These are phyloP conservation scores for Mystacides longicornis DNA, from an alignment of 2,888 invertebrate species.

Conservation along the genomic window DNA sequence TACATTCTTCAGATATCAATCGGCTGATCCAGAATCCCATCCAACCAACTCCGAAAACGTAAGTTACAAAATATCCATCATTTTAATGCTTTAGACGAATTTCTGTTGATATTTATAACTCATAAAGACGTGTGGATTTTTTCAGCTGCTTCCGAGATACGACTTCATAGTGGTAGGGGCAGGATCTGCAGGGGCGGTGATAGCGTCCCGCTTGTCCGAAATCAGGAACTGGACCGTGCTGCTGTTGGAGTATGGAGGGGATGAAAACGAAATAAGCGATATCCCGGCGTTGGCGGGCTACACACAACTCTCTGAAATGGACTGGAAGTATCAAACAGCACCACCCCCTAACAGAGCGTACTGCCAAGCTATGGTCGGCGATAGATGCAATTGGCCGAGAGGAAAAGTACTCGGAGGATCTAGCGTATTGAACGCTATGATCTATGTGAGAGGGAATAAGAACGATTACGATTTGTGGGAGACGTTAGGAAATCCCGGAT, in stretches of 20 bases:
- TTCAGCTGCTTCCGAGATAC: constrained; percentile 67
- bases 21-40: constrained; percentile 75
- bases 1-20: constrained; percentile 72
- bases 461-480: constrained; percentile 87
- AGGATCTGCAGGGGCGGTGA: constrained; percentile 84
- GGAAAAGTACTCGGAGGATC: constrained; percentile 87
- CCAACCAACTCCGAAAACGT: constrained; percentile 65
- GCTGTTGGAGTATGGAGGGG: constrained; percentile 78
- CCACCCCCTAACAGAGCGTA: constrained; percentile 70
- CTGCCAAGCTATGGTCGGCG: constrained; percentile 80
- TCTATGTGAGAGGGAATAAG: constrained; percentile 82
- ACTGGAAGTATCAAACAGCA: constrained; percentile 89
- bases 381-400: constrained; percentile 85
- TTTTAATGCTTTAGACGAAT: not conserved
- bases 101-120: not conserved
- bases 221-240: constrained; percentile 75
- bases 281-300: constrained; percentile 80
- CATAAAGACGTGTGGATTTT: not conserved
- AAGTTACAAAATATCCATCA: constrained; percentile 33
- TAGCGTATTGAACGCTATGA: constrained; percentile 85
- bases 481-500: constrained; percentile 72
- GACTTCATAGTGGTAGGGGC: constrained; percentile 84
- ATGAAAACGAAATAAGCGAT: constrained; percentile 84
- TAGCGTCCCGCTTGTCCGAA: constrained; percentile 78
- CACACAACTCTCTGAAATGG: constrained; percentile 76